Base-by-base conservation (phyloP, 2,113 vertebrate genomes). In the Istiophorus platypterus region DNA sequence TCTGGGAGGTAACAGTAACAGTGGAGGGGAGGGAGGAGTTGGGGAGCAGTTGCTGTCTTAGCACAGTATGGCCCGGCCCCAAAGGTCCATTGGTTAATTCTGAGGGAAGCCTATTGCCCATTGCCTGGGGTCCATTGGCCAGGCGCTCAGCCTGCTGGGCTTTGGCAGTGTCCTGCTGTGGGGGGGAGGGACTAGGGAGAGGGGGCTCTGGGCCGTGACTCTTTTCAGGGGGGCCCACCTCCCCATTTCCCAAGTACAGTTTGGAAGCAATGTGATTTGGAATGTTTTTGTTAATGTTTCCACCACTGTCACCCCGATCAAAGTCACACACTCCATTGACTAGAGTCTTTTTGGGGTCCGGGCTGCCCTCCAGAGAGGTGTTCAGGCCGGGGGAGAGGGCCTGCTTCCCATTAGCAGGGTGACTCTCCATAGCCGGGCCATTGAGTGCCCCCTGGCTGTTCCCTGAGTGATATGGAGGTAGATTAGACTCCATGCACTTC, bases 381-480 rank as follows among this genome's bases (percentile, higher is more conserved):
- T 95, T 95, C 78, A 47, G 90, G 65, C 76, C 52, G 78, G 95
- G 96, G 86, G 97, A 97, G 89, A 94, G 95, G 80, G 95, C 96
- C 95, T 96, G 97, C 94, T 97, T 98, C 90, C 96, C 96, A 85
- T 96, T 95, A 85, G 96, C 92, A 92, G 96, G 96, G 90, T 93
- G 94, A 88, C 95, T 92, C 94, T 98, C 97, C 76, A 88, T 86
- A 63, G 95, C 96, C 52, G 97, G 97, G 89, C 98, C 98, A 61
- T 99, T 99, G 92, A 96, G 96, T 27, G 96, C 94, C 93, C 96
- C 96, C 91, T 96, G 97, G 96, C 93, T 96, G 97, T 98, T 99
- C 97, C 98, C 98, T 99, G 98, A 99, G 98, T 98, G 97, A 96
- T 97, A 97, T 95, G 98, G 98, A 99, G 98, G 98, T 98, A 99